Evolutionary conservation across 2,888 invertebrate species (phyloP).

Genomic region (Aporophyla lueneburgensis): DNA sequence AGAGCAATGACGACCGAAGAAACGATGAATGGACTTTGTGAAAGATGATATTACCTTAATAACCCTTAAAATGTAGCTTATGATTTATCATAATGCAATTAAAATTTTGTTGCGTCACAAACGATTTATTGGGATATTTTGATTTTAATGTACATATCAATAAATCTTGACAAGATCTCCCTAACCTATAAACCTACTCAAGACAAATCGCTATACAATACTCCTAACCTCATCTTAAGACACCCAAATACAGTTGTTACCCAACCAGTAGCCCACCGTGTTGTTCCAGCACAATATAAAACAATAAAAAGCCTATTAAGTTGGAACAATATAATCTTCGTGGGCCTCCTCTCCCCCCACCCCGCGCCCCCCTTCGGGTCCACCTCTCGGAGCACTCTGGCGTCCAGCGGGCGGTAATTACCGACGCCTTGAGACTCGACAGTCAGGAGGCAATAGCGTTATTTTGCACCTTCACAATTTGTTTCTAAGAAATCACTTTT

Average conservation of each 20-base stretch:
- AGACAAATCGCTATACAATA: background rate
- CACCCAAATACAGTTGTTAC: slow-evolving; percentile 23
- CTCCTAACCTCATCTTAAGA: background rate
- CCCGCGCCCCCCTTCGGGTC: background rate
- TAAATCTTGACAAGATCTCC: background rate
- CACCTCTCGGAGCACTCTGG: slow-evolving; percentile 46
- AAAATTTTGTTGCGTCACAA: too few relatives aligned
- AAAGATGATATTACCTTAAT: too few relatives aligned
- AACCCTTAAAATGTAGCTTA: too few relatives aligned
- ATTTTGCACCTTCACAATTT: slow-evolving; percentile 69
- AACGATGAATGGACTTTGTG: too few relatives aligned
- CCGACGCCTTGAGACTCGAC: slow-evolving; percentile 74
- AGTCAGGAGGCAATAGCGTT: slow-evolving; percentile 74
- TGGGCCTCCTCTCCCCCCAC: slow-evolving; percentile 52
- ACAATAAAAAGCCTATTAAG: slow-evolving; percentile 81
- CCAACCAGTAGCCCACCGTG: slow-evolving; percentile 47
- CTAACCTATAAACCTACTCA: background rate
- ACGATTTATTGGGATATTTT: too few relatives aligned
- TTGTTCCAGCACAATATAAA: slow-evolving; percentile 73
- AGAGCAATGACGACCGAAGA: too few relatives aligned
- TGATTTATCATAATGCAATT: too few relatives aligned
- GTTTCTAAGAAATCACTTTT: slow-evolving; percentile 63
- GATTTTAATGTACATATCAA: too few relatives aligned
- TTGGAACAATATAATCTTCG: slow-evolving; percentile 72
- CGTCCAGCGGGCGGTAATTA: slow-evolving; percentile 74